A percentile compares a stretch with the other conserved stretches of the same genome.
These are phyloP conservation scores for Chouioia cunea DNA, from an alignment of 2,888 invertebrate species.

Conservation along the genomic window DNA sequence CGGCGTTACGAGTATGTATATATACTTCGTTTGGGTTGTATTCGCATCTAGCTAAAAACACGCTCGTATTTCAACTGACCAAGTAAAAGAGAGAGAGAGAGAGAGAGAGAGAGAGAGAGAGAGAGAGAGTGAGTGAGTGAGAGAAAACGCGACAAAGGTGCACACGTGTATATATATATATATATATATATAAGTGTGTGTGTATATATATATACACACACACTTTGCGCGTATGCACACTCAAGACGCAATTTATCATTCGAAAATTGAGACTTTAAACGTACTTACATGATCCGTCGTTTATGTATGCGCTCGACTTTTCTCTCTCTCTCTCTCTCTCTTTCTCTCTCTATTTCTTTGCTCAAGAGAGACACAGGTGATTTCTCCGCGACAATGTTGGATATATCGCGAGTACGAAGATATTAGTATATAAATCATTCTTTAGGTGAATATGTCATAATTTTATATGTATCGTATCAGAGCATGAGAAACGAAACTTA, in stretches of 20 bases:
- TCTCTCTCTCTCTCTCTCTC: not conserved
- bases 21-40: conserved; percentile 13
- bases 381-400: no score
- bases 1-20: not conserved
- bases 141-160: conserved; percentile 27
- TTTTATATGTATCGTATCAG: conserved; percentile 7
- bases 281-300: no score
- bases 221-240: conserved; percentile 15
- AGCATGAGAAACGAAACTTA: not conserved
- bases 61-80: conserved; percentile 47
- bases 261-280: conserved; percentile 44
- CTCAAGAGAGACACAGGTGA: no score
- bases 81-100: not conserved
- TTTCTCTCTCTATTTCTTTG: no score
- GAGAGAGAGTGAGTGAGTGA: conserved; percentile 23
- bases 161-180: conserved; percentile 1
- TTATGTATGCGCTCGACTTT: conserved; percentile 1
- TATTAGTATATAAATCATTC: no score
- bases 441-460: not conserved
- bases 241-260: conserved; percentile 37
- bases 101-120: conserved; percentile 25
- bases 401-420: no score
- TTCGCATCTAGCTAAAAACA: conserved; percentile 3
- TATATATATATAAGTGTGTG: conserved; percentile 28
- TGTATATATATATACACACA: conserved; percentile 10